phyloP scores from a whole-genome alignment of 2,113 vertebrate genomes.

The Acrocephalus kingi region DNA sequence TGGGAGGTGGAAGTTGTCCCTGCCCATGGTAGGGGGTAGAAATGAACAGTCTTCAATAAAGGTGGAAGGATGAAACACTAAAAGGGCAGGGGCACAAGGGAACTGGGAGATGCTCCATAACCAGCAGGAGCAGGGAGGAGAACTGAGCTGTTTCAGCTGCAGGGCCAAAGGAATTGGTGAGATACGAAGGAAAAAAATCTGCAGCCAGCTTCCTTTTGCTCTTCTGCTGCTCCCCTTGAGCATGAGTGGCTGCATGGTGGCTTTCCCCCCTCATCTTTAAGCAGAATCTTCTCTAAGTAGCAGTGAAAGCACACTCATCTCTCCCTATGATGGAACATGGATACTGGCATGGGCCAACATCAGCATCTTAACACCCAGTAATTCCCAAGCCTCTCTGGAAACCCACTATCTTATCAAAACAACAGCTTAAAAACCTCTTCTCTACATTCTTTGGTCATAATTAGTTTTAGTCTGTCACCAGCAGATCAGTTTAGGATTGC shows the following conservation, averaged over 20 bases:
- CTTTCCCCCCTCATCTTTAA: fast-evolving
- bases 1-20: neutral
- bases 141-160: neutral
- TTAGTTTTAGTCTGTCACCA: neutral
- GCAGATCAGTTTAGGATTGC: neutral
- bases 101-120: neutral
- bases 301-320: neutral
- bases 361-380: neutral
- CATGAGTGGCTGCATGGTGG: neutral
- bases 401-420: neutral
- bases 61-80: neutral
- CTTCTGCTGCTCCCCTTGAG: neutral
- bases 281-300: neutral
- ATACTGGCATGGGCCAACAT: neutral
- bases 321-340: neutral
- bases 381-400: neutral
- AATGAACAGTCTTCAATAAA: neutral
- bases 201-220: neutral
- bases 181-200: neutral
- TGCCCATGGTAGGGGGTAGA: neutral
- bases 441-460: neutral
- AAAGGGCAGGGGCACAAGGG: fast-evolving
- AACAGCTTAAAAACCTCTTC: neutral
- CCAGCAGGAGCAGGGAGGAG: neutral
- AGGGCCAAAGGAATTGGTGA: neutral